Evolutionary conservation across 1,140 invertebrate species (phyloP).

Genomic region (Heliothis subflexa): DNA sequence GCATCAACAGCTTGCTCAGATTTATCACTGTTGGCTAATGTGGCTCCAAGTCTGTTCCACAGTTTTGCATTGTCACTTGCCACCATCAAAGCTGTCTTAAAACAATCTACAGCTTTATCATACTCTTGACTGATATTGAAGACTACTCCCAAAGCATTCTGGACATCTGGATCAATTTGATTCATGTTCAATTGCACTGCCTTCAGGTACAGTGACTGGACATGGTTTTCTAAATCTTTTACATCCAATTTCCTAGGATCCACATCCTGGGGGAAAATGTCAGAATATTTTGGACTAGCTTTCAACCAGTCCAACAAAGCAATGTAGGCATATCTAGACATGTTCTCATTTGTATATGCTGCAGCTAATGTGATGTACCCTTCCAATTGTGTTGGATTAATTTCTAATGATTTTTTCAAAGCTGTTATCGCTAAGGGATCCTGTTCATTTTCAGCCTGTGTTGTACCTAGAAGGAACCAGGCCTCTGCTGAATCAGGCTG

Average conservation of each 20-base stretch:
- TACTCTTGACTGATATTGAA: slow-evolving; percentile 98
- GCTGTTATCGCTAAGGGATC: slow-evolving; percentile 96
- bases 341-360: slow-evolving; percentile 98
- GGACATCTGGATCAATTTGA: slow-evolving; percentile 96
- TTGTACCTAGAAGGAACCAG: slow-evolving; percentile 93
- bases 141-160: slow-evolving; percentile 97
- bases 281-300: slow-evolving; percentile 93
- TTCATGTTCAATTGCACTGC: slow-evolving; percentile 93
- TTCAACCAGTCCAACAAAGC: slow-evolving; percentile 94
- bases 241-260: slow-evolving; percentile 72
- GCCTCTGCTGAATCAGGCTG: slow-evolving; percentile 93
- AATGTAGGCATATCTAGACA: slow-evolving; percentile 91
- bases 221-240: slow-evolving; percentile 82
- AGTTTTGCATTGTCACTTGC: slow-evolving; percentile 95
- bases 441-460: slow-evolving; percentile 95
- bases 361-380: slow-evolving; percentile 97
- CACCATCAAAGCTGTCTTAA: slow-evolving; percentile 94
- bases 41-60: slow-evolving; percentile 99
- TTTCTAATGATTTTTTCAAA: slow-evolving; percentile 93
- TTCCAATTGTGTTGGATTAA: slow-evolving; percentile 93
- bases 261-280: slow-evolving; percentile 88
- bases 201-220: slow-evolving; percentile 94
- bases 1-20: slow-evolving; percentile 98
- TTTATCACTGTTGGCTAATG: slow-evolving; percentile 97
- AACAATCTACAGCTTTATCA: slow-evolving; percentile 98